Evolutionary conservation across 1,140 invertebrate species (phyloP).

Genomic region (Conopomorpha cramerella): DNA sequence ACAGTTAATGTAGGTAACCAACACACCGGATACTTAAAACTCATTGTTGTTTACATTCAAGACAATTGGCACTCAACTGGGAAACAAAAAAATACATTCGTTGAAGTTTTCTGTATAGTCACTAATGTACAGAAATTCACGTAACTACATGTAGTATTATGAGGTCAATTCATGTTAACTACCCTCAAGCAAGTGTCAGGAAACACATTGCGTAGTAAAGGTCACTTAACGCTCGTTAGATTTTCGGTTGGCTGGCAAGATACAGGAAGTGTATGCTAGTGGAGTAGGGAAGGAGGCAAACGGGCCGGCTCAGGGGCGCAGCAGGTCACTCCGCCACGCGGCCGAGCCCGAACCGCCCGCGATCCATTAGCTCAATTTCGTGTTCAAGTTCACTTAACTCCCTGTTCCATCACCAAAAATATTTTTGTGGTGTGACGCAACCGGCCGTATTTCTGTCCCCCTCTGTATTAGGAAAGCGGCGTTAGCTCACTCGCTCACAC

Average conservation of each 20-base stretch:
- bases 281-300: conserved; percentile 21
- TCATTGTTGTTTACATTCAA: no score
- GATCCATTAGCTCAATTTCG: conserved; percentile 53
- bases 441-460: conserved; percentile 31
- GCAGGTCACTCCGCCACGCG: conserved; percentile 51
- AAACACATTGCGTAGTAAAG: no score
- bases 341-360: conserved; percentile 40
- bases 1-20: no score
- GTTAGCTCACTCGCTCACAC: conserved; percentile 15
- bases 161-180: no score
- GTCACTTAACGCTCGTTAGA: no score
- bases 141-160: no score
- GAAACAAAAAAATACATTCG: no score
- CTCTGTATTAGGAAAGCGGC: conserved; percentile 12
- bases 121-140: no score
- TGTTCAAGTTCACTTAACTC: conserved; percentile 53
- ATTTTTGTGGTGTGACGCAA: conserved; percentile 59
- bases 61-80: no score
- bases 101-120: no score
- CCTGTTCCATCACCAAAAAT: conserved; percentile 59
- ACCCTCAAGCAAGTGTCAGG: no score
- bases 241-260: conserved; percentile 6
- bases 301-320: conserved; percentile 19
- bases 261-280: conserved; percentile 28
- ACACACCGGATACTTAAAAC: no score